Base-by-base conservation (phyloP, 2,797 vertebrate species). In the Alectoris magna region DNA sequence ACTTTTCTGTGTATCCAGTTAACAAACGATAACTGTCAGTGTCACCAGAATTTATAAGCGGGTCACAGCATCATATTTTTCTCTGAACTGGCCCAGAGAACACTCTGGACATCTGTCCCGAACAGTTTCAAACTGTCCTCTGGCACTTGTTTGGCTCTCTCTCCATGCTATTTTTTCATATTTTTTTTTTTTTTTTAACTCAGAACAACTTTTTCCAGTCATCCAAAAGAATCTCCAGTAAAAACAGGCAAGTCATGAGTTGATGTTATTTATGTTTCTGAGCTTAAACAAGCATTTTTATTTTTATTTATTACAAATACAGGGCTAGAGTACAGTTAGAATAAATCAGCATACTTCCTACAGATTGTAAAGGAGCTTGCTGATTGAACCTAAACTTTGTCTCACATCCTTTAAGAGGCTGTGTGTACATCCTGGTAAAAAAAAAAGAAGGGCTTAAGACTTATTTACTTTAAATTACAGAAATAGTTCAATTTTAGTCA, bases 181-280 rank as follows among this genome's bases (percentile, higher is more conserved):
- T 12, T 7, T 24, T 48, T 89, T 70, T 75, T 94, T 90, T 92
- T 95, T 96, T 94, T 92, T 91, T 88, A 94, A 95, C 95, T 94
- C 67, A 56, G 91, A 95, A 81, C 84, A 95, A 94, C 67, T 94
- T 96, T 95, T 96, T 94, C 93, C 93, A 96, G 93, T 93, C 86
- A 90, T 71, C 67, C 56, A 91, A 55, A 94, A 31, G 86, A 92
- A 94, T 94, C 91, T 96, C 93, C 86, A 96, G 88, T 76, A 94
- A 96, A 96, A 96, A 96, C 93, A 96, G 88, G 70, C 44, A 79
- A 95, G 91, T 93, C 91, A 94, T 43, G 84, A 77, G 90, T 82
- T 94, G 93, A 82, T 76, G 49, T 84, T 94, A 67, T 73, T 91
- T 88, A 94, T 94, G 88, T 87, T 94, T 95, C 84, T 91, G 87